Conservation (phyloP, 2,888 invertebrate genomes). For the Tetrapedia diversipes region DNA sequence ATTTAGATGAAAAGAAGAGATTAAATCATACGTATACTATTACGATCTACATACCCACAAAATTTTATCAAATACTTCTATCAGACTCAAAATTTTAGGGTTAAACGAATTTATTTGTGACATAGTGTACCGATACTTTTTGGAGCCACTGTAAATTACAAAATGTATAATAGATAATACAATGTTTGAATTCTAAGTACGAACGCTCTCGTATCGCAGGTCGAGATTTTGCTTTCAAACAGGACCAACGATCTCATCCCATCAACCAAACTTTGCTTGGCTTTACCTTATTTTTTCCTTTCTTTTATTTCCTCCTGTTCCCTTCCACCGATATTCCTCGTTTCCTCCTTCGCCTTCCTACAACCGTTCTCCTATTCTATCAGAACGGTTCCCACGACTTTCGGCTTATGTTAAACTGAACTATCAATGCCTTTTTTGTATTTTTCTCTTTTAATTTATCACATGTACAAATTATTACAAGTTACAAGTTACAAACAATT, state of each 20-base stretch:
- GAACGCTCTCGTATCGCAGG: conserved; percentile 57
- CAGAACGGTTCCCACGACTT: conserved; percentile 70
- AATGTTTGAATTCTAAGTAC: conserved; percentile 23
- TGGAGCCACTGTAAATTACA: no score
- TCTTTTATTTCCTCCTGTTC: conserved; percentile 51
- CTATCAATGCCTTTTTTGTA: conserved; percentile 53
- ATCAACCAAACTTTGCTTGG: conserved; percentile 58
- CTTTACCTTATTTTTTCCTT: conserved; percentile 47
- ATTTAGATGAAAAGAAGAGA: no score
- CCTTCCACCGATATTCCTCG: conserved; percentile 47
- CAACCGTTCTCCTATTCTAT: conserved; percentile 48
- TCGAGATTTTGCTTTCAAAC: conserved; percentile 46
- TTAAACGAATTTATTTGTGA: no score
- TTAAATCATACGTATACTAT: no score
- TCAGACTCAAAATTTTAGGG: no score
- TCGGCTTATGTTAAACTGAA: conserved; percentile 55
- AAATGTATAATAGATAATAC: no score
- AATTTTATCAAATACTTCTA: no score
- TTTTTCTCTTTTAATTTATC: conserved; percentile 15
- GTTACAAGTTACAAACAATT: no score
- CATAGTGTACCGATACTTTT: no score
- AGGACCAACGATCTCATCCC: conserved; percentile 57
- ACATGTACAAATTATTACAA: no score
- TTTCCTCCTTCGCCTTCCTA: conserved; percentile 50
- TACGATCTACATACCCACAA: no score